A percentile compares a stretch with the other conserved stretches of the same genome.
These are phyloP conservation scores for Ceyx margarethae DNA, from an alignment of 2,113 vertebrate species.

Conservation along the genomic window DNA sequence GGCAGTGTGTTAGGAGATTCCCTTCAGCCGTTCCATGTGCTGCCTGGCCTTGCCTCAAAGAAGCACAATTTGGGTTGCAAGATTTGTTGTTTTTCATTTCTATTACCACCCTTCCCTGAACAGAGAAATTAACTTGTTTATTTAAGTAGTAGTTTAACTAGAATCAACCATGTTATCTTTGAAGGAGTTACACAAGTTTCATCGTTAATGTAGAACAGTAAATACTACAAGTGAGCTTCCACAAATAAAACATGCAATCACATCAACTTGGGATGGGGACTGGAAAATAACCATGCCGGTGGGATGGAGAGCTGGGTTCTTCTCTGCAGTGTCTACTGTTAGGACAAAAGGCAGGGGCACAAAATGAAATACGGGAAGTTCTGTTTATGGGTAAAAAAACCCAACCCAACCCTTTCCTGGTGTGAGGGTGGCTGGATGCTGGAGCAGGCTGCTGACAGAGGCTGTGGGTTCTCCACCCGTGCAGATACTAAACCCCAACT, in stretches of 20 bases:
- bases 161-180: neutral
- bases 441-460: neutral
- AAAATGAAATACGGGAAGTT: neutral
- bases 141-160: slow-evolving; percentile 26
- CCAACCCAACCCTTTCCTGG: neutral
- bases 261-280: neutral
- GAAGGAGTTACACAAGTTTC: neutral
- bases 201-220: neutral
- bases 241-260: neutral
- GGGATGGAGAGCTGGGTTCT: neutral
- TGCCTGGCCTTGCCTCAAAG: neutral
- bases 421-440: neutral
- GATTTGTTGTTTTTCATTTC: neutral
- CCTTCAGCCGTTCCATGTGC: neutral
- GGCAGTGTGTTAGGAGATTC: neutral
- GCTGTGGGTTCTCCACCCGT: neutral
- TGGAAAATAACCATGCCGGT: neutral
- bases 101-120: neutral
- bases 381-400: neutral
- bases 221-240: neutral
- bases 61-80: neutral
- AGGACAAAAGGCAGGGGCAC: neutral
- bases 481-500: neutral
- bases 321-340: neutral
- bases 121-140: slow-evolving; percentile 14